Evolutionary conservation across 2,888 invertebrate genomes (phyloP).

Genomic region (Panzeria rudis): DNA sequence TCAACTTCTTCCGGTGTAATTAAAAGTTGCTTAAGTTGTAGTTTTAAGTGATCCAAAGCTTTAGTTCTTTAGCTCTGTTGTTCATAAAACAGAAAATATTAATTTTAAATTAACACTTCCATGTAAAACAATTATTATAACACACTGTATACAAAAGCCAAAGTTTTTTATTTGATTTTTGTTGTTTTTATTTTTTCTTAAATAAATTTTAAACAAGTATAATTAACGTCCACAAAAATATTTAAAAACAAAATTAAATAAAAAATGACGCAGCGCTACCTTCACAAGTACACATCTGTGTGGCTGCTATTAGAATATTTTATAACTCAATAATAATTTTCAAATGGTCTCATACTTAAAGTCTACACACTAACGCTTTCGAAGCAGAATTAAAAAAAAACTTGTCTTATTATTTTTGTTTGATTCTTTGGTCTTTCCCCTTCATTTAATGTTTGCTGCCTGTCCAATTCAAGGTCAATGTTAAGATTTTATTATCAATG

Average conservation of each 20-base stretch:
- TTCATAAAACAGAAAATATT: slow-evolving; percentile 2
- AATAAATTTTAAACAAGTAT: slow-evolving; percentile 1
- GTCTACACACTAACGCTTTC: not conserved
- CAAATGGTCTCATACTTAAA: not conserved
- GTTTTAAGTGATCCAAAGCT: not conserved
- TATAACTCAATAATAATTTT: not conserved
- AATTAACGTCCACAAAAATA: not conserved
- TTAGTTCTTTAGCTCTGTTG: not conserved
- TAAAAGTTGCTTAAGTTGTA: slow-evolving; percentile 25
- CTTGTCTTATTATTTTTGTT: not conserved
- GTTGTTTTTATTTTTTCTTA: not conserved
- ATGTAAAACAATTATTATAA: slow-evolving; percentile 10
- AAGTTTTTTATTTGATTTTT: not conserved
- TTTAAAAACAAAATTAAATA: not conserved
- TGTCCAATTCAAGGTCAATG: slow-evolving; percentile 47
- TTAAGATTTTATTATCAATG: slow-evolving; percentile 41
- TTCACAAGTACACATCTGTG: not conserved
- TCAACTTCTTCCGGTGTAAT: slow-evolving; percentile 44
- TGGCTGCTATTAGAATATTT: not conserved
- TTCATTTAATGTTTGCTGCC: not conserved
- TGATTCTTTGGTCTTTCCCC: slow-evolving; percentile 1
- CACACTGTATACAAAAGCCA: not conserved
- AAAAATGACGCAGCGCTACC: not conserved
- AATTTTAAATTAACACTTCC: not conserved
- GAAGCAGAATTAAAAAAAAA: not conserved